Conservation (phyloP, 2,888 invertebrate species). For the Isoperla grammatica region DNA sequence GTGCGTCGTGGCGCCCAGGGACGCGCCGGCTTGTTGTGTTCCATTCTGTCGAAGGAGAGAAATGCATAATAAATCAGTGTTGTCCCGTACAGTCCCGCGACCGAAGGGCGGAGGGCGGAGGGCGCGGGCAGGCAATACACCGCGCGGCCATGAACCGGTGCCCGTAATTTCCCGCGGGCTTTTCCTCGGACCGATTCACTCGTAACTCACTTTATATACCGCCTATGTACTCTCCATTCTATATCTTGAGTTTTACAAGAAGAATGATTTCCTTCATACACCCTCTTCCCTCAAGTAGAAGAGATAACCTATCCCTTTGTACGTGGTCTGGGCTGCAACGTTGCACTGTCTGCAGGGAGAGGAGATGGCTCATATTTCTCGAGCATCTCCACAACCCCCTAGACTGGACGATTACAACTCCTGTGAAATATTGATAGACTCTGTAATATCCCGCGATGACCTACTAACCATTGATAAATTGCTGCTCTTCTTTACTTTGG, state of each 20-base stretch:
- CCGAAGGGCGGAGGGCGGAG: not conserved
- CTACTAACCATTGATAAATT: no score
- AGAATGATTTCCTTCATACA: slow-evolving; percentile 8
- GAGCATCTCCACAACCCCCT: no score
- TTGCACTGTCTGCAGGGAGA: not conserved
- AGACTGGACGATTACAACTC: no score
- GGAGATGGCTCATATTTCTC: no score
- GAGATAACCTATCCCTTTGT: slow-evolving; percentile 5
- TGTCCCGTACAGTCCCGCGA: not conserved
- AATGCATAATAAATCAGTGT: slow-evolving; percentile 16
- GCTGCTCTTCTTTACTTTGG: no score
- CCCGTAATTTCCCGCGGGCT: slow-evolving; percentile 16
- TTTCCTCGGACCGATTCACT: slow-evolving; percentile 2
- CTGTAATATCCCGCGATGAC: no score
- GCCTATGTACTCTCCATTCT: not conserved
- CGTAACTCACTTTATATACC: slow-evolving; percentile 10
- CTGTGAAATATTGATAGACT: no score
- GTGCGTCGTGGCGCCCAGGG: not conserved
- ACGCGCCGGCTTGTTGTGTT: no score
- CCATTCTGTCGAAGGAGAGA: not conserved
- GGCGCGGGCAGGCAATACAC: not conserved
- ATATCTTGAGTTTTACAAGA: slow-evolving; percentile 1
- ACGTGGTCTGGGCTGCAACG: slow-evolving; percentile 2
- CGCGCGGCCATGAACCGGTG: slow-evolving; percentile 6
- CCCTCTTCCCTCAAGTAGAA: not conserved